Base-by-base conservation (phyloP, 1,140 invertebrate species). In the Plectus sambesii region DNA sequence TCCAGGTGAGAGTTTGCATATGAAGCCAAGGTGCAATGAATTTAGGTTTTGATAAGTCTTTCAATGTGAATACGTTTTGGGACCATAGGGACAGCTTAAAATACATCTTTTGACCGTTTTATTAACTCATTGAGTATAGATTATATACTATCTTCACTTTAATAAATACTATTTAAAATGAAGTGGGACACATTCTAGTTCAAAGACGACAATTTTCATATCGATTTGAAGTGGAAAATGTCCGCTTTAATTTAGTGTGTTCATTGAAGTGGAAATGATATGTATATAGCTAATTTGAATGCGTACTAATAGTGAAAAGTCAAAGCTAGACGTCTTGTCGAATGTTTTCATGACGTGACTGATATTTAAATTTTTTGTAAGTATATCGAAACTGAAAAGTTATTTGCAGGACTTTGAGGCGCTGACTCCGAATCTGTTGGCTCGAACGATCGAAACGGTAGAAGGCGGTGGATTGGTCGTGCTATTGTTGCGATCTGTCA, bases 381-480 rank as follows among this genome's bases (percentile, higher is more conserved):
- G n/a, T n/a, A n/a, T n/a, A n/a, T n/a, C n/a, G n/a, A n/a, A n/a
- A n/a, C n/a, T 9, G 69, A n/a, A n/a, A n/a, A n/a, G n/a, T n/a
- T 60, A 33, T 51, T 67, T 49, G 73, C 73, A 88, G 81, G 93
- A 99, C 75, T 99, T 99, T 77, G 93, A 99, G 77, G 92, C 92
- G 2, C 62, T 99, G 0, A 98, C 93, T n/a, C 94, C 94, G 4
- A 99, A 99, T 73, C 76, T 97, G 36, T 74, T 99, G 63, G 94
- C 94, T 0, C 75, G 93, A 54, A 97, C 93, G 4, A 81, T 99
- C 57, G 94, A 99, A 77, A 99, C 94, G 0, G 87, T 98, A 1
- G 88, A 97, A 78, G 93, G 94, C 45, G 93, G 94, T 49, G 94
- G 94, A 19, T 61, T 97, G 0, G 81, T 99, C 49, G 79, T 97